Conservation (phyloP, 1,140 invertebrate genomes). For the Eubasilissa regina region DNA sequence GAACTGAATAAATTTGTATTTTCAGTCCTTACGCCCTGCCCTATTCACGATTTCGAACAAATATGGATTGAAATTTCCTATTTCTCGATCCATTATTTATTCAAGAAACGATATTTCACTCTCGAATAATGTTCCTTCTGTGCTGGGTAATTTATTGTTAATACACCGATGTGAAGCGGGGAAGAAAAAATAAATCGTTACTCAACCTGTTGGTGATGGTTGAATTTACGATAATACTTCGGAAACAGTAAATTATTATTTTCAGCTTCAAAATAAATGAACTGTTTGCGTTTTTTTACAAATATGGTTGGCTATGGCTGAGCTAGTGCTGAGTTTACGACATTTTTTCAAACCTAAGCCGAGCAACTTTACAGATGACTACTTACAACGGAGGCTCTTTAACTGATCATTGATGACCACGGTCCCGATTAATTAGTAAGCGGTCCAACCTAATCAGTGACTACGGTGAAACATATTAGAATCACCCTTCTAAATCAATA, state of each 20-base stretch:
- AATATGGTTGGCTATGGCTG: too few relatives aligned
- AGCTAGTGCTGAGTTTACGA: too few relatives aligned
- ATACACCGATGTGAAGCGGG: conserved; percentile 31
- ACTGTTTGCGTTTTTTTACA: too few relatives aligned
- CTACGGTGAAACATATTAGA: too few relatives aligned
- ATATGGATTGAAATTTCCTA: conserved; percentile 31
- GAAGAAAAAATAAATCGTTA: conserved; percentile 41
- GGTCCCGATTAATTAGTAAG: too few relatives aligned
- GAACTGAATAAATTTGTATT: conserved; percentile 28
- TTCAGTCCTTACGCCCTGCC: not conserved
- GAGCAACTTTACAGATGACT: too few relatives aligned
- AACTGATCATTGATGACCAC: too few relatives aligned
- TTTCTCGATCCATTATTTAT: conserved; percentile 33
- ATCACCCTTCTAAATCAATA: too few relatives aligned
- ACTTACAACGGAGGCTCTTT: too few relatives aligned
- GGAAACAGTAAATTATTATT: conserved; percentile 20
- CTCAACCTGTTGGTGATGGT: conserved; percentile 40
- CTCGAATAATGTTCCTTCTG: conserved; percentile 34
- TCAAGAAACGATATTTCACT: conserved; percentile 42
- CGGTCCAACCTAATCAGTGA: too few relatives aligned
- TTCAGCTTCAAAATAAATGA: not conserved
- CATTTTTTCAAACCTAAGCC: too few relatives aligned
- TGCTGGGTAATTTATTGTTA: conserved; percentile 33
- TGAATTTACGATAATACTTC: conserved; percentile 27
- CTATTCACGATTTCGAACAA: conserved; percentile 27